Evolutionary conservation across 2,888 invertebrate genomes (phyloP).

Genomic region (Pocota personata): DNA sequence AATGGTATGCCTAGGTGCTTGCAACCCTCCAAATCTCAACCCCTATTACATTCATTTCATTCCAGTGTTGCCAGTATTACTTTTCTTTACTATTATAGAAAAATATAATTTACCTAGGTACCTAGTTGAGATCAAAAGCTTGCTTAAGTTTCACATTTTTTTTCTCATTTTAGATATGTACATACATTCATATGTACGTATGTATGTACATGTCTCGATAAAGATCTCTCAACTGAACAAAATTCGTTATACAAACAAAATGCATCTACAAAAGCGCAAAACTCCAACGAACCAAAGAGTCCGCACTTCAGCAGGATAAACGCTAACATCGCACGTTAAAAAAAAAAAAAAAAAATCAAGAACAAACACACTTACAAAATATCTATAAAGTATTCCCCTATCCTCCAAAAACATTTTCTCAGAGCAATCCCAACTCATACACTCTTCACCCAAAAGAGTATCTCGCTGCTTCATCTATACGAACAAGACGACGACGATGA

Average conservation of each 20-base stretch:
- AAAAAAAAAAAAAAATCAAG: background rate
- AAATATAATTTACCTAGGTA: too few species aligned
- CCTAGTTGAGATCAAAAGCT: too few species aligned
- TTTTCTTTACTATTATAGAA: too few species aligned
- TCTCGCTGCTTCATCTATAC: constrained; percentile 17
- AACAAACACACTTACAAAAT: background rate
- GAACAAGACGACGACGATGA: constrained; percentile 24
- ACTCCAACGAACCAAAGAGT: constrained; percentile 52
- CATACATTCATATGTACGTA: too few species aligned
- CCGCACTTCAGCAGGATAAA: constrained; percentile 62
- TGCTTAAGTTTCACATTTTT: too few species aligned
- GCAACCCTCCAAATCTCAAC: too few species aligned
- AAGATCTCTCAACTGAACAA: background rate
- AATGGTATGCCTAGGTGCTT: too few species aligned
- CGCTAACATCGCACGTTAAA: constrained; percentile 41
- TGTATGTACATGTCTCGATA: too few species aligned
- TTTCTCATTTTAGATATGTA: too few species aligned
- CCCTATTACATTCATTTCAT: too few species aligned
- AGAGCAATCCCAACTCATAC: constrained; percentile 16
- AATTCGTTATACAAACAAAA: background rate
- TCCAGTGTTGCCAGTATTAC: too few species aligned
- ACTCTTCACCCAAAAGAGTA: background rate
- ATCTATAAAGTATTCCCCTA: constrained; percentile 8
- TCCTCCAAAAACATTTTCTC: constrained; percentile 17
- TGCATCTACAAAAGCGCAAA: constrained; percentile 2